Evolutionary conservation across 2,113 vertebrate species (phyloP).

Genomic region (Myrmecophaga tridactyla): DNA sequence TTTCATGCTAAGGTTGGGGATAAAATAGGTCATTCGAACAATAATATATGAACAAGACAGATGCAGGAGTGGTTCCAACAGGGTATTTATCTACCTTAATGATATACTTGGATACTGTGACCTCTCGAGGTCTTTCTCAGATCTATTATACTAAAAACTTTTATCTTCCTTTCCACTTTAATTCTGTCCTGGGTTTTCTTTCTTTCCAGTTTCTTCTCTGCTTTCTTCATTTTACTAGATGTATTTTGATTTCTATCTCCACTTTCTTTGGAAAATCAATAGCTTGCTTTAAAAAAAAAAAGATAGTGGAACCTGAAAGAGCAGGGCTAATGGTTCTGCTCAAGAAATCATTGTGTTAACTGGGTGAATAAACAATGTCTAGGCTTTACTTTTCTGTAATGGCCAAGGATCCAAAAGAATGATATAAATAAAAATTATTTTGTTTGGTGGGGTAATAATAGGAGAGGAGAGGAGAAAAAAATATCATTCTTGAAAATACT

Average conservation of each 20-base stretch:
- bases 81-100: background rate
- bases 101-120: background rate
- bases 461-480: background rate
- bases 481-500: background rate
- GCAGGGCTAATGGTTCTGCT: constrained; percentile 2
- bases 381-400: background rate
- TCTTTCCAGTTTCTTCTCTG: constrained; percentile 24
- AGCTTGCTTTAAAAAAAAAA: constrained; percentile 52
- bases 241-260: constrained; percentile 58
- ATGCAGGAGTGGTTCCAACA: background rate
- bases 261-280: constrained; percentile 54
- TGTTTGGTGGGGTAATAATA: background rate
- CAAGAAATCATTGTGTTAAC: constrained; percentile 23
- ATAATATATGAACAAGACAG: background rate
- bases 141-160: constrained; percentile 7
- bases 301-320: constrained; percentile 30
- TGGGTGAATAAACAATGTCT: constrained; percentile 1
- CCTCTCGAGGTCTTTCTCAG: background rate
- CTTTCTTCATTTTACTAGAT: constrained; percentile 58
- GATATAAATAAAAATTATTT: background rate
- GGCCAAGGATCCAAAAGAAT: background rate
- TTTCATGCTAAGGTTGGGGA: background rate
- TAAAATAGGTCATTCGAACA: background rate
- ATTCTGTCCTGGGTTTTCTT: background rate
- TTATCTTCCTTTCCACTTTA: constrained; percentile 36